These are phyloP conservation scores for Nestor notabilis DNA, from an alignment of 2,113 vertebrate species.

Conservation along the genomic window DNA sequence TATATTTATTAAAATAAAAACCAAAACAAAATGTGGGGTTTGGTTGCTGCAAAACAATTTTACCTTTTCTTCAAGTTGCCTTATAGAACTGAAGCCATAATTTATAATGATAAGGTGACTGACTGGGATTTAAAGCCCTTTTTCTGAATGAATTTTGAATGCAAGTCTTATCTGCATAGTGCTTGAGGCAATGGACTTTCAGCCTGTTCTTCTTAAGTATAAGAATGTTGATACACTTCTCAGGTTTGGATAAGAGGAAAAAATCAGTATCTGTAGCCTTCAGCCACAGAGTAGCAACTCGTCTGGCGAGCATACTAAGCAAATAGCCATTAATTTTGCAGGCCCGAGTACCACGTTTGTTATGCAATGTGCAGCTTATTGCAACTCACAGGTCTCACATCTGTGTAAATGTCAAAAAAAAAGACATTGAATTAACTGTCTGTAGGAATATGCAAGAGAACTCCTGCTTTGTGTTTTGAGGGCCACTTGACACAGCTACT, in stretches of 20 bases:
- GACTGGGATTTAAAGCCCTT: not conserved
- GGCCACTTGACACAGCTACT: not conserved
- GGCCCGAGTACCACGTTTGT: not conserved
- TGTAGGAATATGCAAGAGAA: constrained; percentile 43
- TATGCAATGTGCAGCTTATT: not conserved
- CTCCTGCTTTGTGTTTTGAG: constrained; percentile 28
- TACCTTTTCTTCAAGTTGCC: not conserved
- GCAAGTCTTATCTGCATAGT: not conserved
- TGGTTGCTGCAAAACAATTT: not conserved
- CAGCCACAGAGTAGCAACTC: not conserved
- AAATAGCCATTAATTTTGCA: not conserved
- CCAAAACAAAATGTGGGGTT: not conserved
- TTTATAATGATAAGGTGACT: not conserved
- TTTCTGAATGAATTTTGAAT: not conserved
- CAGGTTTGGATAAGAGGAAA: not conserved
- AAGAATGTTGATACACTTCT: not conserved
- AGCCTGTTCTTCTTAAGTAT: not conserved
- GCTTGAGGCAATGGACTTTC: not conserved
- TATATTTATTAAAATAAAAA: not conserved
- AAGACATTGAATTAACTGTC: not conserved
- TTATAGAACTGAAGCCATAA: not conserved
- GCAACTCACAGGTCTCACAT: constrained; percentile 34
- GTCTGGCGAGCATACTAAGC: not conserved
- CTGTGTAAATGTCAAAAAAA: constrained; percentile 3
- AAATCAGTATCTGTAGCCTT: not conserved